These are phyloP conservation scores for Meghimatium bilineatum DNA, from an alignment of 2,888 invertebrate species.

Conservation along the genomic window DNA sequence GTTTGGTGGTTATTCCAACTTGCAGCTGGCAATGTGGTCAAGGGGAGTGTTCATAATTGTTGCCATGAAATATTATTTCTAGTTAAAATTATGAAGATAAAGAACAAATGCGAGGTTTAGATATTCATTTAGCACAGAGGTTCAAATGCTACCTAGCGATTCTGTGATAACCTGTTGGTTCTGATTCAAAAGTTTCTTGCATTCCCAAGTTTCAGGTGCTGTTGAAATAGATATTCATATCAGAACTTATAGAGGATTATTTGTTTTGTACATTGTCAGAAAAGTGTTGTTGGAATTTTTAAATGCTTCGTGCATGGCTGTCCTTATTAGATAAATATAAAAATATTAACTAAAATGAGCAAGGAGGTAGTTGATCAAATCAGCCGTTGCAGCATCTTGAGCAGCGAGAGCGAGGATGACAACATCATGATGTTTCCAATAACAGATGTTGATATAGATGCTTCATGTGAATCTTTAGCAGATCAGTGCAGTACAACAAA, in stretches of 20 bases:
- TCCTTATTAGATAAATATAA: neutral
- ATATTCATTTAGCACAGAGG: too few species aligned
- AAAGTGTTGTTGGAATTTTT: neutral
- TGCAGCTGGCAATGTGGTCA: neutral
- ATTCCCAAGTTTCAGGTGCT: neutral
- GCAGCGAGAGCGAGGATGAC: slow-evolving; percentile 58
- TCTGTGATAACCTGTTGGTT: neutral
- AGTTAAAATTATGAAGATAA: neutral
- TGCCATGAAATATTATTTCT: neutral
- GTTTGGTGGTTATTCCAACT: neutral
- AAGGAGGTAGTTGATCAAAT: neutral
- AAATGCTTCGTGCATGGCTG: neutral
- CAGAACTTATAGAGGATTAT: neutral
- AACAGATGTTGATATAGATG: slow-evolving; percentile 60
- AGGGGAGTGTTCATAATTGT: neutral
- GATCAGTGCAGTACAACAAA: slow-evolving; percentile 50
- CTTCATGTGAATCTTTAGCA: slow-evolving; percentile 54
- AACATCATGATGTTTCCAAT: slow-evolving; percentile 67
- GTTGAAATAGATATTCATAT: neutral
- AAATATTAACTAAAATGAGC: slow-evolving; percentile 20
- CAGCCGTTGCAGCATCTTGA: slow-evolving; percentile 2
- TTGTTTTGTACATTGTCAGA: neutral
- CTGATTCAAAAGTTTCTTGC: neutral
- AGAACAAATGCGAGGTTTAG: neutral
- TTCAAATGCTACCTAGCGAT: neutral